phyloP scores from a whole-genome alignment of 1,140 invertebrate species.

The Proctacanthus coquilletti region DNA sequence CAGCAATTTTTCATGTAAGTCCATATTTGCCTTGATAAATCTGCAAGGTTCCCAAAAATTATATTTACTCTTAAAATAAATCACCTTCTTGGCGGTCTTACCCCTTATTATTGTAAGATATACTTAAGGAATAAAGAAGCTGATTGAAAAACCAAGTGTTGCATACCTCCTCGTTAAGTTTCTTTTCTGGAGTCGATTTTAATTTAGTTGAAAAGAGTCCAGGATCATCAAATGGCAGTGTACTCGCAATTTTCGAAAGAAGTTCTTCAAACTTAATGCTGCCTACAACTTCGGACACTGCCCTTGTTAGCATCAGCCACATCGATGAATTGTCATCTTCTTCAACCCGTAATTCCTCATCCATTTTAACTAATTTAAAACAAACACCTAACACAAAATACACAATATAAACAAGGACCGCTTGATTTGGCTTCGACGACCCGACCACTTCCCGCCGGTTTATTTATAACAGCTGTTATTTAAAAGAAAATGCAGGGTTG shows the following conservation, averaged over 20 bases:
- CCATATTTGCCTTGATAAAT: not conserved
- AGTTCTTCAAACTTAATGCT: not conserved
- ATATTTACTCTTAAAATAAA: not conserved
- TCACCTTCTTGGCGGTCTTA: not conserved
- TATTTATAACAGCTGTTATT: no score
- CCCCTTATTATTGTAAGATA: not conserved
- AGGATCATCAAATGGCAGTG: conserved; percentile 2
- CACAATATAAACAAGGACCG: no score
- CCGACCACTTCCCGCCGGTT: no score
- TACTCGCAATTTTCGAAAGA: not conserved
- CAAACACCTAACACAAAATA: no score
- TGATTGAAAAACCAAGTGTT: conserved; percentile 1
- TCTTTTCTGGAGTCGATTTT: not conserved
- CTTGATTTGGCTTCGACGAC: no score
- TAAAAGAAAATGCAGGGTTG: no score
- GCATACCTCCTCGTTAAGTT: not conserved
- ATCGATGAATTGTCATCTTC: no score
- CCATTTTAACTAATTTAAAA: no score
- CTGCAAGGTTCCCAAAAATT: not conserved
- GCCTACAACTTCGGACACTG: not conserved
- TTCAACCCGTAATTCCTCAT: no score
- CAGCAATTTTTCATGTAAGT: conserved; percentile 1
- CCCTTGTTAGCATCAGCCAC: not conserved
- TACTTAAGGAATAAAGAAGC: not conserved
- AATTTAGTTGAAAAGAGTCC: not conserved